Evolutionary conservation across 2,797 vertebrate genomes (phyloP), one percentile per base, ranked within the genome.

Genomic region (Brotula barbata): DNA sequence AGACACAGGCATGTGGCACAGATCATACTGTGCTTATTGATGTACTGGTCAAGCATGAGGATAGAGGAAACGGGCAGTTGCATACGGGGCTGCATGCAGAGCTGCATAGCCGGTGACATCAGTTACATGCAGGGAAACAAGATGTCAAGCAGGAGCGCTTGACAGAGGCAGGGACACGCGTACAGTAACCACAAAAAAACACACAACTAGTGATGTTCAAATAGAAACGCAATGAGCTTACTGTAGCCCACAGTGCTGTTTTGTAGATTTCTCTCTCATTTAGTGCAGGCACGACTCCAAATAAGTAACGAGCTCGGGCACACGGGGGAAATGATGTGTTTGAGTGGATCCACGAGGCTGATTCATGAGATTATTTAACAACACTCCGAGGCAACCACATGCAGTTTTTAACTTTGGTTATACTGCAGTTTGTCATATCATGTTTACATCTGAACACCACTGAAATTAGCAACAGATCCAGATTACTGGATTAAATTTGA

Each of bases 61-160:
- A 48, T 8, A 49, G 55, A 68, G 58, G n/a, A 57, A 50, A 39
- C 0, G 1, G 15, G 21, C 1, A 45, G 64, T 43, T 51, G 11
- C 17, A 41, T 59, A 34, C 34, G 14, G 22, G 13, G 45, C 15
- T 19, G 2, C 55, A 58, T 2, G 15, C 25, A 49, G 21, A 39
- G 40, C 23, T 64, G 40, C 67, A 47, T 31, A 54, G 46, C 31
- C 46, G 34, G n/a, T 21, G 44, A 64, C 52, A 58, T 41, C 54
- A 40, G 57, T 28, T 55, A 37, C 52, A 65, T 58, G 56, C 41
- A 62, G 64, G 45, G 55, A 73, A 64, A 70, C 42, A 51, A 51
- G 52, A 64, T 42, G 67, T 59, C 56, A 73, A 44, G 31, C 45
- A 41, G 44, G 22, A 53, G 45, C 31, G 21, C 31, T 39, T 14